Conservation (phyloP, 2,797 vertebrate species). For the Hylomyscus alleni region DNA sequence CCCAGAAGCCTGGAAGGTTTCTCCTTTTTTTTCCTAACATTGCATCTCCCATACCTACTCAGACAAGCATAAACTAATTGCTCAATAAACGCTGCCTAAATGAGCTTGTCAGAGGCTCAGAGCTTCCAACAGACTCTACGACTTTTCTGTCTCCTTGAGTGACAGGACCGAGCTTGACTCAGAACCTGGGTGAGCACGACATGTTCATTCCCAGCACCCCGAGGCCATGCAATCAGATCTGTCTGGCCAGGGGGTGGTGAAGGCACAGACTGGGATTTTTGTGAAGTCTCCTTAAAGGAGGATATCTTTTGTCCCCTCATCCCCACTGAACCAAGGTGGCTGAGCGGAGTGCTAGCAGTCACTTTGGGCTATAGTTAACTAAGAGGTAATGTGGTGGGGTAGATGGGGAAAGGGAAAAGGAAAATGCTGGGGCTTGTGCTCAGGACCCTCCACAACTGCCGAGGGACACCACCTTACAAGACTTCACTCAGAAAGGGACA, state of each 20-base stretch:
- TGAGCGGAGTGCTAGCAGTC: not conserved
- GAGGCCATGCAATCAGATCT: not conserved
- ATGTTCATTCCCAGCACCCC: not conserved
- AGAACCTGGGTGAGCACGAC: not conserved
- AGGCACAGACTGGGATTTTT: not conserved
- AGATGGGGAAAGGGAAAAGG: not conserved
- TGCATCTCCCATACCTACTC: not conserved
- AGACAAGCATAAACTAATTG: not conserved
- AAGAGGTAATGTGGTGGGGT: not conserved
- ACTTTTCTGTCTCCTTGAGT: not conserved
- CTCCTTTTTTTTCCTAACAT: not conserved
- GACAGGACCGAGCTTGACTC: not conserved
- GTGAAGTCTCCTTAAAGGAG: not conserved
- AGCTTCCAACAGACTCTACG: not conserved
- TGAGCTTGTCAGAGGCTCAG: not conserved
- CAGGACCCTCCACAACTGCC: not conserved
- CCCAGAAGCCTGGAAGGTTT: not conserved
- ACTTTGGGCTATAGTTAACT: not conserved
- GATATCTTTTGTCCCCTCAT: not conserved
- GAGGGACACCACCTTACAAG: not conserved
- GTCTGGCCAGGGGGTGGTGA: not conserved
- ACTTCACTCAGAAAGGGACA: not conserved
- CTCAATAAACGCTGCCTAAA: not conserved
- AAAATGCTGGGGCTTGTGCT: rapidly evolving
- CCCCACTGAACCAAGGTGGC: not conserved